These are phyloP conservation scores for Willisornis vidua DNA, from an alignment of 2,113 vertebrate genomes.

Conservation along the genomic window DNA sequence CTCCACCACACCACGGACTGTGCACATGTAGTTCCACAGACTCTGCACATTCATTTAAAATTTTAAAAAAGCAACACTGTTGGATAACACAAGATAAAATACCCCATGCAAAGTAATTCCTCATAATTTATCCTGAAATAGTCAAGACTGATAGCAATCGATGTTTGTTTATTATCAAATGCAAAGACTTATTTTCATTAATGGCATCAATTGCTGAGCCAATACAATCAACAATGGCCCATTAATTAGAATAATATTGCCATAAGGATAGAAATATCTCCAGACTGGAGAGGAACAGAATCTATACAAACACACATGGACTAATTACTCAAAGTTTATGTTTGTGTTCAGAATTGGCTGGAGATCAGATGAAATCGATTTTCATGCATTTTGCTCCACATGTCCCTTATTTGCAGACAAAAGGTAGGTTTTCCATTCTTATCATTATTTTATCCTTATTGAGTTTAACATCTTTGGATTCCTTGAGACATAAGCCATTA, in stretches of 20 bases:
- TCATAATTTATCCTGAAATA: neutral
- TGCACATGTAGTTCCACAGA: neutral
- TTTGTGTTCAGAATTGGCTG: conserved; percentile 61
- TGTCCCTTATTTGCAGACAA: conserved; percentile 51
- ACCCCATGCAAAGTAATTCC: neutral
- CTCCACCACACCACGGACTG: neutral
- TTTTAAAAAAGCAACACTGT: neutral
- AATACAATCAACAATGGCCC: neutral
- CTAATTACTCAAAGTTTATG: conserved; percentile 62
- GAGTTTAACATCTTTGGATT: conserved; percentile 63
- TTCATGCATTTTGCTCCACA: conserved; percentile 50
- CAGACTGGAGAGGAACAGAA: conserved; percentile 15
- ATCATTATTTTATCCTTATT: neutral
- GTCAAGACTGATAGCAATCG: neutral
- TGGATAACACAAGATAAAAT: neutral
- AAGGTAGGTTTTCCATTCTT: conserved; percentile 19
- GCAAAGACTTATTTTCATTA: neutral
- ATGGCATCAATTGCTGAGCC: neutral
- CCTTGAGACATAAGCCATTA: conserved; percentile 64
- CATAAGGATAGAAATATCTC: conserved; percentile 40
- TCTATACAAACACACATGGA: conserved; percentile 37
- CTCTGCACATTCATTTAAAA: neutral
- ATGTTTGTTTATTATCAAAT: conserved; percentile 5
- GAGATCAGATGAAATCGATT: conserved; percentile 53
- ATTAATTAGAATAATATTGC: conserved; percentile 5